Conservation (phyloP, 1,140 invertebrate species). For the Drosophila aff. region DNA sequence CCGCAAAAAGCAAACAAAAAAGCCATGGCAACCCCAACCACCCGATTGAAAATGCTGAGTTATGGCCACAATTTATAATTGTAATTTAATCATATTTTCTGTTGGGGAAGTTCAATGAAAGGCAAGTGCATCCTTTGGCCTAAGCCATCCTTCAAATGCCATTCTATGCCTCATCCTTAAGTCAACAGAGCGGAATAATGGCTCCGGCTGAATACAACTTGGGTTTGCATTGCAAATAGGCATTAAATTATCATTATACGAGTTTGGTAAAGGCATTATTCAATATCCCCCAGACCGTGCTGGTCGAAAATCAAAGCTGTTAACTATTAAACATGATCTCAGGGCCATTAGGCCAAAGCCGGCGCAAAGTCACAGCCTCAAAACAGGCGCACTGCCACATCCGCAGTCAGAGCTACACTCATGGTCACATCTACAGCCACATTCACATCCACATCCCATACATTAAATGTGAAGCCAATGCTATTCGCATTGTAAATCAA, state of each 20-base stretch:
- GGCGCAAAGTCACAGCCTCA: conserved; percentile 22
- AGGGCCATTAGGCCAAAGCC: conserved; percentile 35
- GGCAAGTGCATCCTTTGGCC: background rate
- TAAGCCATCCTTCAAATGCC: background rate
- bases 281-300: conserved; percentile 15
- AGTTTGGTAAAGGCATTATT: conserved; percentile 23
- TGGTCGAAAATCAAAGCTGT: conserved; percentile 37
- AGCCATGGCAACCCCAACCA: background rate
- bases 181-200: conserved; percentile 23
- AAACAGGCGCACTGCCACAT: conserved; percentile 8
- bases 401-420: background rate
- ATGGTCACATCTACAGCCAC: background rate
- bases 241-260: conserved; percentile 34
- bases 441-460: conserved; percentile 4
- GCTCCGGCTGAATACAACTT: background rate
- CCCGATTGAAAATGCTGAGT: background rate
- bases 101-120: background rate
- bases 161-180: background rate
- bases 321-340: conserved; percentile 46
- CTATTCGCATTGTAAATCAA: conserved; percentile 65
- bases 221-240: conserved; percentile 16
- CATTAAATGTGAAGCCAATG: conserved; percentile 30
- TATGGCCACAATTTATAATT: conserved; percentile 3
- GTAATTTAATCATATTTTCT: conserved; percentile 4
- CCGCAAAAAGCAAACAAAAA: background rate